These are phyloP conservation scores for Picathartes gymnocephalus DNA, from an alignment of 2,113 vertebrate genomes.

Conservation along the genomic window DNA sequence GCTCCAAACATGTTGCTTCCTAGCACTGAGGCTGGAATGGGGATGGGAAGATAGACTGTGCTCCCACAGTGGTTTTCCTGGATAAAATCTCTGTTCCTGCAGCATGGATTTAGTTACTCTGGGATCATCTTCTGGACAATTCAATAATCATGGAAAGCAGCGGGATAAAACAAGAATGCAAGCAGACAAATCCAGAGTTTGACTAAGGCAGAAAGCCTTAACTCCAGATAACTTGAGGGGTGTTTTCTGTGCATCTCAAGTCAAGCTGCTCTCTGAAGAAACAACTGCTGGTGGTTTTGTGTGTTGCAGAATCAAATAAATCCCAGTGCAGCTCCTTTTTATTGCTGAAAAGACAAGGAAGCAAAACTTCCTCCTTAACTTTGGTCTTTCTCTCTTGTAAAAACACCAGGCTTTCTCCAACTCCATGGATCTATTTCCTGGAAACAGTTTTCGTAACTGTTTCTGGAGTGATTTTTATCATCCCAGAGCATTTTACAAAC, in stretches of 20 bases:
- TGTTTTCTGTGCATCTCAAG: background rate
- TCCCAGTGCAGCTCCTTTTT: background rate
- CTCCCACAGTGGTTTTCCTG: background rate
- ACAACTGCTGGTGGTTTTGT: background rate
- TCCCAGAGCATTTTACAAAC: slow-evolving; percentile 24
- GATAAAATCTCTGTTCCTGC: slow-evolving; percentile 5
- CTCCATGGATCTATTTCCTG: background rate
- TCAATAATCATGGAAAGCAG: background rate
- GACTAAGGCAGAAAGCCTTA: slow-evolving; percentile 12
- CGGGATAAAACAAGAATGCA: background rate
- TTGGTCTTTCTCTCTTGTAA: background rate
- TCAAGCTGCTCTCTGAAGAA: background rate
- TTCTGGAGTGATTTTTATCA: slow-evolving; percentile 24
- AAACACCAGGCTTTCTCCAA: background rate
- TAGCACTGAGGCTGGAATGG: background rate
- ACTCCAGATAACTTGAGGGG: background rate
- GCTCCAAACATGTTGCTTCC: background rate
- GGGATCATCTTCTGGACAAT: slow-evolving; percentile 4
- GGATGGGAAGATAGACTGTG: background rate
- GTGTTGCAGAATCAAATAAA: background rate
- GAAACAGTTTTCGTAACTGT: slow-evolving; percentile 7
- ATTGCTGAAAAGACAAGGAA: background rate
- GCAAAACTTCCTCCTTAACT: background rate
- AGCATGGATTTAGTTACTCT: background rate
- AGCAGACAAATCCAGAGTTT: background rate